Conservation (phyloP, 2,888 invertebrate species). For the Pristionchus mayeri region DNA sequence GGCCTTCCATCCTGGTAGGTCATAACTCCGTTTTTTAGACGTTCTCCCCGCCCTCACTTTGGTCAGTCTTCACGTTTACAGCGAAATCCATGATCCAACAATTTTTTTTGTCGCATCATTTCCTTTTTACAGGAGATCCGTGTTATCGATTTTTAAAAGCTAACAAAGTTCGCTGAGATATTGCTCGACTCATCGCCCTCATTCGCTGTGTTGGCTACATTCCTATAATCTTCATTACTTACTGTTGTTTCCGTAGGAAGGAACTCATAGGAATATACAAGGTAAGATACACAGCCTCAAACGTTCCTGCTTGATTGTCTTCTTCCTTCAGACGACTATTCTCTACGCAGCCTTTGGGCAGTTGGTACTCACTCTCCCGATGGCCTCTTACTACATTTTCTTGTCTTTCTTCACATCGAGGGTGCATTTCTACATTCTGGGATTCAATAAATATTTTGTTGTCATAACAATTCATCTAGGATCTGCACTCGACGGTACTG, state of each 20-base stretch:
- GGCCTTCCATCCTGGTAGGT: too few relatives aligned
- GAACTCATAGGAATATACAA: not conserved
- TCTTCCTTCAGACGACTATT: not conserved
- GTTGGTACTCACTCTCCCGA: not conserved
- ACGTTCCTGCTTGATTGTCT: not conserved
- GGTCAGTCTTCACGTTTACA: too few relatives aligned
- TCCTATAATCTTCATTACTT: not conserved
- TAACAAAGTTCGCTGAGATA: not conserved
- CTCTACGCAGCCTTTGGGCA: conserved; percentile 14
- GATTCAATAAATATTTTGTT: too few relatives aligned
- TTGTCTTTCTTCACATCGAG: not conserved
- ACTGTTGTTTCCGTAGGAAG: not conserved
- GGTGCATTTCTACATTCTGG: too few relatives aligned
- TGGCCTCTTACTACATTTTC: not conserved
- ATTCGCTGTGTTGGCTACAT: conserved; percentile 7
- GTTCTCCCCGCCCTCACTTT: too few relatives aligned
- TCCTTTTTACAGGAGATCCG: too few relatives aligned
- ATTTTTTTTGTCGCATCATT: too few relatives aligned
- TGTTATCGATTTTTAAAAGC: not conserved
- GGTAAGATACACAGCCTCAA: too few relatives aligned
- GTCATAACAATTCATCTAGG: too few relatives aligned
- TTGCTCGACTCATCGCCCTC: not conserved
- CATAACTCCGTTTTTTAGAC: too few relatives aligned
- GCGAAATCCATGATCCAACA: too few relatives aligned
- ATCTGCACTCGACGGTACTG: conserved; percentile 1